Percentiles rank a stretch among this genome's conserved stretches.
Conservation (phyloP, 2,888 invertebrate species). For the Zootermopsis nevadensis region DNA sequence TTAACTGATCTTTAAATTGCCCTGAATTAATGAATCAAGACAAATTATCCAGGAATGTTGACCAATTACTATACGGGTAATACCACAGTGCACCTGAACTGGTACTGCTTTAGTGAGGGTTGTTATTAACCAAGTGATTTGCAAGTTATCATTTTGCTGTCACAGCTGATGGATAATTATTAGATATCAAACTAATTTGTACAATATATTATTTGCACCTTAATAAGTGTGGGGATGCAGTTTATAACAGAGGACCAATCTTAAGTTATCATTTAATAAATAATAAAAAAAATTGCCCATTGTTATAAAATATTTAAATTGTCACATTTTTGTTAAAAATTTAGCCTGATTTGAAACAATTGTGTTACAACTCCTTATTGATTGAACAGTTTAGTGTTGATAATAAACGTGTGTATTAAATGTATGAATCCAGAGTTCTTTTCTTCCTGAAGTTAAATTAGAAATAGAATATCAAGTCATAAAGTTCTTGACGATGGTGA, state of each 20-base stretch:
- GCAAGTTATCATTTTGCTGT: not conserved
- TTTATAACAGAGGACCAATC: not conserved
- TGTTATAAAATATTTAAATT: not conserved
- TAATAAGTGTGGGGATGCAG: not conserved
- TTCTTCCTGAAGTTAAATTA: not conserved
- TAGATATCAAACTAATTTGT: not conserved
- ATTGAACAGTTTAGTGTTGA: constrained; percentile 23
- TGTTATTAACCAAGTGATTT: not conserved
- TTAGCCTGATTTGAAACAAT: not conserved
- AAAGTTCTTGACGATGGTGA: no score
- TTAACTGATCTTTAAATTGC: not conserved
- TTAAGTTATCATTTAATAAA: not conserved
- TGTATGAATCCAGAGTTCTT: not conserved
- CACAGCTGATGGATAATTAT: not conserved
- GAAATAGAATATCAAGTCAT: no score
- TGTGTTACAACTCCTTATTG: not conserved
- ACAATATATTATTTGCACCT: not conserved
- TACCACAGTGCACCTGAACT: not conserved
- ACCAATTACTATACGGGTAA: not conserved
- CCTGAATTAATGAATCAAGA: not conserved
- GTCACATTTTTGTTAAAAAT: not conserved
- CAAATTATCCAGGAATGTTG: not conserved
- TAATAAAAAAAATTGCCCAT: not conserved
- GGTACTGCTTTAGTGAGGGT: not conserved
- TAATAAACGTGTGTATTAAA: not conserved